phyloP scores from a whole-genome alignment of 2,113 vertebrate genomes.

The Amphiprion ocellaris region DNA sequence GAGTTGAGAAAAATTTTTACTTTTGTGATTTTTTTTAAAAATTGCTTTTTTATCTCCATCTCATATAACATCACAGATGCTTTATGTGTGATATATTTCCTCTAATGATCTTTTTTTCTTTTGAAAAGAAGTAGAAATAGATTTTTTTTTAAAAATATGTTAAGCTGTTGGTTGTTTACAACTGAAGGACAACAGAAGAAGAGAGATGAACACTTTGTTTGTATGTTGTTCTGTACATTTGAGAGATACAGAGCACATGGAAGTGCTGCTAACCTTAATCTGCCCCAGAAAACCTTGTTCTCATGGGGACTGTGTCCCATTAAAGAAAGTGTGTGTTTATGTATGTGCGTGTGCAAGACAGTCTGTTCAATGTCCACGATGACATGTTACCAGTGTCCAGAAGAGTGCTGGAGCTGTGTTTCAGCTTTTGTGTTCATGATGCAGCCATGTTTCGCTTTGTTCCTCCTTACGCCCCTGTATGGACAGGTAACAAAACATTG shows the following conservation, averaged over 20 bases:
- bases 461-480: too few species aligned
- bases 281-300: slow-evolving; percentile 63
- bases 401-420: not conserved
- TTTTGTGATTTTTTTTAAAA: too few species aligned
- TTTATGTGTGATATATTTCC: too few species aligned
- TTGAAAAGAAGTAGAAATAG: too few species aligned
- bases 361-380: slow-evolving; percentile 19
- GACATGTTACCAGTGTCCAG: slow-evolving; percentile 15
- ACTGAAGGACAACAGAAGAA: not conserved
- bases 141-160: too few species aligned
- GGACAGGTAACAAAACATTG: too few species aligned
- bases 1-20: too few species aligned
- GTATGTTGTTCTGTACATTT: slow-evolving; percentile 18
- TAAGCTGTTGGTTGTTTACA: not conserved
- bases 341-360: not conserved
- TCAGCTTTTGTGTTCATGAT: not conserved
- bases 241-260: slow-evolving; percentile 7
- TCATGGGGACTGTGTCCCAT: slow-evolving; percentile 50
- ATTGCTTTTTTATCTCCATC: too few species aligned
- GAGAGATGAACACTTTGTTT: not conserved
- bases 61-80: too few species aligned
- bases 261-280: slow-evolving; percentile 44
- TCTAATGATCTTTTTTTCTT: too few species aligned
- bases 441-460: not conserved
- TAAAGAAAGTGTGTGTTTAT: slow-evolving; percentile 30